Evolutionary conservation across 2,888 invertebrate species (phyloP).

Genomic region (Monopis laevigella): DNA sequence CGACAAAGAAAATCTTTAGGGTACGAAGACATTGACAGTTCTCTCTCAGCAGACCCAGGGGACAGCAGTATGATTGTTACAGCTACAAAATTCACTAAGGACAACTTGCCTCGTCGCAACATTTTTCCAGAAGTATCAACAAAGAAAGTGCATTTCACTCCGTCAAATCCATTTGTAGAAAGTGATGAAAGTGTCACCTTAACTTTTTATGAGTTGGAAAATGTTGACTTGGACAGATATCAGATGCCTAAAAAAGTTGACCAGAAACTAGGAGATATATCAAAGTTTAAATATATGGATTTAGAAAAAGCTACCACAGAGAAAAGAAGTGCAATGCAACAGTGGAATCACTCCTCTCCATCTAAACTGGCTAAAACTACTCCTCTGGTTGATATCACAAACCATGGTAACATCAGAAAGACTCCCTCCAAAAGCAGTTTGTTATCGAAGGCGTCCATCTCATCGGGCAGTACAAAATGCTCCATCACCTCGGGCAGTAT

Average conservation of each 20-base stretch:
- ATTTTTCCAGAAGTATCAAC: constrained; percentile 46
- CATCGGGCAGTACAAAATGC: constrained; percentile 27
- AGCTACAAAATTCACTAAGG: constrained; percentile 53
- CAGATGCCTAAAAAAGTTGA: constrained; percentile 29
- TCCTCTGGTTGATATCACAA: constrained; percentile 42
- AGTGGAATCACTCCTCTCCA: constrained; percentile 50
- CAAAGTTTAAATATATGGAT: constrained; percentile 56
- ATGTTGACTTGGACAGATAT: constrained; percentile 20
- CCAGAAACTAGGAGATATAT: constrained; percentile 35
- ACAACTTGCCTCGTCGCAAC: constrained; percentile 51
- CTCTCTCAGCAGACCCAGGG: constrained; percentile 66
- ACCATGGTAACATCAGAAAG: constrained; percentile 35
- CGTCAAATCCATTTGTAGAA: constrained; percentile 52
- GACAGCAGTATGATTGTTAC: constrained; percentile 65
- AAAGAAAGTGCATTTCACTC: constrained; percentile 57
- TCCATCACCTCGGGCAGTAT: constrained; percentile 37
- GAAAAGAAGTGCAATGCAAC: constrained; percentile 20
- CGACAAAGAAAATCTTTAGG: constrained; percentile 40
- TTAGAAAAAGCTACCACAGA: constrained; percentile 35
- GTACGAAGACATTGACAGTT: constrained; percentile 68
- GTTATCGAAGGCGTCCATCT: constrained; percentile 39
- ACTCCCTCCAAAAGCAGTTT: constrained; percentile 52
- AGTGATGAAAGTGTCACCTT: constrained; percentile 60
- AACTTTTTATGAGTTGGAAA: constrained; percentile 44
- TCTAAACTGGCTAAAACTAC: constrained; percentile 45